Conservation (phyloP, 2,113 vertebrate genomes). For the Cyanistes caeruleus region DNA sequence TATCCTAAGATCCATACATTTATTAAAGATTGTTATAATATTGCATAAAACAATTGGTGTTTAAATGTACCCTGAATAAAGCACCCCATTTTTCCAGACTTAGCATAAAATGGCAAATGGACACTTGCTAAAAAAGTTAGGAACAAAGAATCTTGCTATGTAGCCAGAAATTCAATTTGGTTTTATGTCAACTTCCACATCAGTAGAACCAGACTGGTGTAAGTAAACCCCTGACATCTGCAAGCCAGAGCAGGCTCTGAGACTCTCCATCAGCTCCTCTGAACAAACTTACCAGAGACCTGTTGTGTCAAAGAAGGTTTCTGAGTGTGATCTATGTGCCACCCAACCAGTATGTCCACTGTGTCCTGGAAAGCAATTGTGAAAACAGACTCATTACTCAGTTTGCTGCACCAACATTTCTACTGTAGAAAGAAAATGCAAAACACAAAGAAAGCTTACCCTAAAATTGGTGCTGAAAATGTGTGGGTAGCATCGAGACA, state of each 20-base stretch:
- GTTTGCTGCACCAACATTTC: not conserved
- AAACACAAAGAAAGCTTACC: constrained; percentile 73
- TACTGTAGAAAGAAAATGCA: accelerated
- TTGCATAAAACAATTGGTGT: not conserved
- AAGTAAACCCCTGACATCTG: not conserved
- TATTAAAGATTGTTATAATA: not conserved
- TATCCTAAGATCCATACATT: not conserved
- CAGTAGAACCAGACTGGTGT: not conserved
- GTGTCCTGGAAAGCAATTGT: constrained; percentile 84
- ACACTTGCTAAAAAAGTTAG: not conserved
- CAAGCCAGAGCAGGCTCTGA: not conserved
- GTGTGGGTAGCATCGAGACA: constrained; percentile 95
- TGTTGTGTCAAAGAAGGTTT: constrained; percentile 91
- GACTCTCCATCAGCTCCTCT: not conserved
- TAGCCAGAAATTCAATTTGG: not conserved
- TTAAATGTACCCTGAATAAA: not conserved
- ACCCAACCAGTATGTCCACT: constrained; percentile 97
- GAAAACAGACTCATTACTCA: not conserved
- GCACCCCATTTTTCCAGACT: not conserved
- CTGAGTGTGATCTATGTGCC: constrained; percentile 99
- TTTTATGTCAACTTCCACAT: not conserved
- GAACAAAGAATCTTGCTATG: not conserved
- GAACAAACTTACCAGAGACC: constrained; percentile 87
- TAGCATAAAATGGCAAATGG: not conserved
- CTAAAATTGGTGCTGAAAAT: constrained; percentile 99